phyloP scores from a whole-genome alignment of 1,140 invertebrate species.

The Rhizoglyphus robini region DNA sequence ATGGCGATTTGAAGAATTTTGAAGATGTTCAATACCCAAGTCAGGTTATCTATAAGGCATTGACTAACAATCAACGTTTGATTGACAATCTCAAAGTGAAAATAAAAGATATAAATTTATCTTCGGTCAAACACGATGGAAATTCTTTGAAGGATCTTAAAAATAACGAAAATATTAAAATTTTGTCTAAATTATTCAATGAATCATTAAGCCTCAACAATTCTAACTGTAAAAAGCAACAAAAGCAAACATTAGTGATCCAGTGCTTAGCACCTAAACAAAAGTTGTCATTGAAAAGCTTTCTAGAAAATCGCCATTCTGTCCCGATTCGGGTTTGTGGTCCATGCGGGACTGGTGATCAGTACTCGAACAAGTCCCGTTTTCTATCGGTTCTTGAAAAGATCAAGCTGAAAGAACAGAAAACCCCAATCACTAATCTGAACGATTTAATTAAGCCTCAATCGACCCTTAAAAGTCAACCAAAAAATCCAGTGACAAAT shows the following conservation, averaged over 20 bases:
- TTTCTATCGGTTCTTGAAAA: constrained; percentile 19
- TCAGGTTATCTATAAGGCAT: constrained; percentile 12
- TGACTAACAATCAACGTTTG: constrained; percentile 16
- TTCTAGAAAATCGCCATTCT: constrained; percentile 11
- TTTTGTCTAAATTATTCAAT: constrained; percentile 3
- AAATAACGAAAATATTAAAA: not conserved
- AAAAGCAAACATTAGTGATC: not conserved
- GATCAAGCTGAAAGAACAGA: constrained; percentile 7
- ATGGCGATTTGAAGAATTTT: not conserved
- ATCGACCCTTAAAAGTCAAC: no score
- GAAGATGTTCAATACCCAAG: no score
- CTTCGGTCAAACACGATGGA: not conserved
- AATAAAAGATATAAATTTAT: not conserved
- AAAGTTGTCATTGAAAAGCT: not conserved
- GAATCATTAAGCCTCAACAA: not conserved
- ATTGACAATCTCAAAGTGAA: constrained; percentile 14
- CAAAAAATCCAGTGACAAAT: no score
- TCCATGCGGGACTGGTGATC: not conserved
- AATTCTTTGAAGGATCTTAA: not conserved
- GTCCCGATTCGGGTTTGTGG: constrained; percentile 13
- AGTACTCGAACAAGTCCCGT: constrained; percentile 10
- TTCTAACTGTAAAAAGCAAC: not conserved
- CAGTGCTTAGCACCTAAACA: not conserved
- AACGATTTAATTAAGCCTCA: no score
- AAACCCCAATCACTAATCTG: no score